Percentiles rank a stretch among this genome's conserved stretches.
These are phyloP conservation scores for Rhynchotus rufescens DNA, from an alignment of 2,797 vertebrate species.

Conservation along the genomic window DNA sequence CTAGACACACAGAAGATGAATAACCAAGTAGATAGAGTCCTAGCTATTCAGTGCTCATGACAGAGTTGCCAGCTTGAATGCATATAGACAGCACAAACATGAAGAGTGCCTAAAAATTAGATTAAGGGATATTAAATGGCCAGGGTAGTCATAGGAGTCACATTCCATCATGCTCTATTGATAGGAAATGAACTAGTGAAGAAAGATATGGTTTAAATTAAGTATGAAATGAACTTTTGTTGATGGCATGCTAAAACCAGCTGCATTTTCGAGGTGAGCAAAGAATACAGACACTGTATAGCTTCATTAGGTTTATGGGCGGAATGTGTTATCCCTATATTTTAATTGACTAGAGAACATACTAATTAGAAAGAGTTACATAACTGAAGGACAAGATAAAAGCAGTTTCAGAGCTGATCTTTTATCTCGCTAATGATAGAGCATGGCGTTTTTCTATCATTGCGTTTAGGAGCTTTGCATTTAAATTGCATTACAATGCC, in stretches of 20 bases:
- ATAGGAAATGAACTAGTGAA: not conserved
- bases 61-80: not conserved
- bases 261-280: not conserved
- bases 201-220: not conserved
- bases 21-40: not conserved
- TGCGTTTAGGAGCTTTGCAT: not conserved
- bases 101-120: not conserved
- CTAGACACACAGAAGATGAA: not conserved
- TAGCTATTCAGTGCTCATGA: not conserved
- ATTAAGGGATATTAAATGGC: not conserved
- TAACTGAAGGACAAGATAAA: not conserved
- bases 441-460: not conserved
- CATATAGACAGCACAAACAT: not conserved
- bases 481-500: constrained; percentile 4
- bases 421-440: not conserved
- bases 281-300: not conserved
- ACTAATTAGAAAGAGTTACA: not conserved
- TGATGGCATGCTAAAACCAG: not conserved
- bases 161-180: not conserved
- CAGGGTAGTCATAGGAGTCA: not conserved
- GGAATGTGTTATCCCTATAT: not conserved
- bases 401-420: not conserved
- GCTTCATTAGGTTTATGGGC: not conserved
- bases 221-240: not conserved
- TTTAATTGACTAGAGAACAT: not conserved